These are phyloP conservation scores for Syrista parreyssii DNA, from an alignment of 2,888 invertebrate genomes.

Conservation along the genomic window DNA sequence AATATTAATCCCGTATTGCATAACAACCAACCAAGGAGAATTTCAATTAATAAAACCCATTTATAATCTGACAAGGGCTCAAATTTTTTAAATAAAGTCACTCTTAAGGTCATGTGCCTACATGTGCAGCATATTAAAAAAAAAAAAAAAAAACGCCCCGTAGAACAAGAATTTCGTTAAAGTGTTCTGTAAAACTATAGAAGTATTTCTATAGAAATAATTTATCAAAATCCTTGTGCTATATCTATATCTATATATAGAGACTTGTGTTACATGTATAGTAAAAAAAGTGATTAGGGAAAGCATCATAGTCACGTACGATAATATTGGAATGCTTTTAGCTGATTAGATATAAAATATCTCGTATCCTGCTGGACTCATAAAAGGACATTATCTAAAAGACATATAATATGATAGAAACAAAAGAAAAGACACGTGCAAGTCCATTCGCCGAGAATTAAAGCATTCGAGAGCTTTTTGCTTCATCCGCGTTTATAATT, in stretches of 20 bases:
- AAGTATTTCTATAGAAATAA: too few relatives aligned
- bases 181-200: background rate
- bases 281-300: background rate
- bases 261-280: too few relatives aligned
- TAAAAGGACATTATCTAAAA: background rate
- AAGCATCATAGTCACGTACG: background rate
- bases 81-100: background rate
- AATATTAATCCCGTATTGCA: background rate
- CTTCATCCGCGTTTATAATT: background rate
- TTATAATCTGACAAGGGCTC: background rate
- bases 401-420: background rate
- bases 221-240: too few relatives aligned
- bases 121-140: background rate
- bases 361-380: background rate
- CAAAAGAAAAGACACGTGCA: background rate
- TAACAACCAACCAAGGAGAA: background rate
- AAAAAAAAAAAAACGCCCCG: background rate
- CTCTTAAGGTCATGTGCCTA: background rate
- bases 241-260: background rate
- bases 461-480: background rate
- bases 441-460: background rate
- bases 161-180: background rate
- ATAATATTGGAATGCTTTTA: background rate
- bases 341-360: background rate
- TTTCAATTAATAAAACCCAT: background rate